These are phyloP conservation scores for Crypturellus tataupa DNA, from an alignment of 2,797 vertebrate species.

Conservation along the genomic window DNA sequence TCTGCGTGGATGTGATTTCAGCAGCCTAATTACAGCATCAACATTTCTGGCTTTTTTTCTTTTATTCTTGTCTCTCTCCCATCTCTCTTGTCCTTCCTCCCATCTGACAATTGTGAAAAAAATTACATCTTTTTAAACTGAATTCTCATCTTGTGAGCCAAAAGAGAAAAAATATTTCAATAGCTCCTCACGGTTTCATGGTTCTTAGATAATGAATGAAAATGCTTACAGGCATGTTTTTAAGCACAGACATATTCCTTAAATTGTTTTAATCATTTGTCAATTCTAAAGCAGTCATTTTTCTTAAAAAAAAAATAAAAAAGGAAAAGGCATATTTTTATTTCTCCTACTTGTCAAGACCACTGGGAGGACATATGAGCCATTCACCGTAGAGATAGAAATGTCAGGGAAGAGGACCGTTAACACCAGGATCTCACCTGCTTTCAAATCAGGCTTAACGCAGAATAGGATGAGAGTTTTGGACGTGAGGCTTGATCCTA, in stretches of 20 bases:
- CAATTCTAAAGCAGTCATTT: neutral
- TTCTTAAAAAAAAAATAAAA: neutral
- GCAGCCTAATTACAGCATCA: neutral
- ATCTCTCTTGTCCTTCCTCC: neutral
- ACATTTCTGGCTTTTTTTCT: neutral
- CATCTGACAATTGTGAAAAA: neutral
- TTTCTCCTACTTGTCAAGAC: neutral
- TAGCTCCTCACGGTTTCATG: neutral
- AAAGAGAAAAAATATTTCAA: neutral
- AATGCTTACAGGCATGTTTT: neutral
- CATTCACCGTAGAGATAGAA: neutral
- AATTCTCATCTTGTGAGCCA: neutral
- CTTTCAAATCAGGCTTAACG: neutral
- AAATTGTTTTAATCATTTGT: neutral
- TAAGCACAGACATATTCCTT: neutral
- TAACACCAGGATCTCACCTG: constrained; percentile 25
- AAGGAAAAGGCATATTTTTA: fast-evolving
- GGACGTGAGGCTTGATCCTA: neutral
- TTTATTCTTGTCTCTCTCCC: neutral
- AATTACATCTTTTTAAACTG: neutral
- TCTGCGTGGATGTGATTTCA: neutral
- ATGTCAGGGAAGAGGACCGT: neutral
- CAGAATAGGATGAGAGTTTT: neutral
- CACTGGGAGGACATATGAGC: neutral
- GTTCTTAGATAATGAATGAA: neutral